A percentile compares a stretch with the other conserved stretches of the same genome.
phyloP scores from a whole-genome alignment of 2,888 invertebrate species.

The Coleophora flavipennella region DNA sequence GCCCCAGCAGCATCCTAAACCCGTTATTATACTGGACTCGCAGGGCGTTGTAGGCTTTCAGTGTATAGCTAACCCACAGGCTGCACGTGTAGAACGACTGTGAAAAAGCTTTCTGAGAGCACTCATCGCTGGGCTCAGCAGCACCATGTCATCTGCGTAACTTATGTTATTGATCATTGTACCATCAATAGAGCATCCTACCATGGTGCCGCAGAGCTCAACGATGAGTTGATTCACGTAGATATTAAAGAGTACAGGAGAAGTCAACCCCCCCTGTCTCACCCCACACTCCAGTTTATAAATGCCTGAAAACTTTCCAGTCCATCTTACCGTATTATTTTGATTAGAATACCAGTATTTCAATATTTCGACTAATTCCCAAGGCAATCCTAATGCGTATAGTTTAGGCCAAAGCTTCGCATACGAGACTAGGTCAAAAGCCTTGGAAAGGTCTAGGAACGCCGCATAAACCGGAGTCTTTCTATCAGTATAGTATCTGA shows the following conservation, averaged over 20 bases:
- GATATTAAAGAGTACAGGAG: conserved; percentile 2
- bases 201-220: conserved; percentile 1
- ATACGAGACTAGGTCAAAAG: conserved; percentile 1
- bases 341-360: conserved; percentile 4
- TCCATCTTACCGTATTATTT: conserved; percentile 2
- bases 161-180: not conserved
- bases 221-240: conserved; percentile 2
- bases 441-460: conserved; percentile 2
- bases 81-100: conserved; percentile 2
- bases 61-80: conserved; percentile 6
- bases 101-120: conserved; percentile 5
- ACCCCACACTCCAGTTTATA: conserved; percentile 9
- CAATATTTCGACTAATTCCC: conserved; percentile 3
- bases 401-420: no score
- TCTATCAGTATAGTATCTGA: conserved; percentile 1
- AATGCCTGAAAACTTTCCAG: not conserved
- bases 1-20: conserved; percentile 4
- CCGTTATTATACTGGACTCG: conserved; percentile 7
- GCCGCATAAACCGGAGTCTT: conserved; percentile 2
- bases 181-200: no score
- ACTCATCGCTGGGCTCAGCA: not conserved
- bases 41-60: conserved; percentile 3
- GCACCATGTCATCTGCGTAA: no score
- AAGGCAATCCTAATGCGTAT: no score
- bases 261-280: conserved; percentile 7